Evolutionary conservation across 2,888 invertebrate genomes (phyloP).

Genomic region (Ypsolopha sequella): DNA sequence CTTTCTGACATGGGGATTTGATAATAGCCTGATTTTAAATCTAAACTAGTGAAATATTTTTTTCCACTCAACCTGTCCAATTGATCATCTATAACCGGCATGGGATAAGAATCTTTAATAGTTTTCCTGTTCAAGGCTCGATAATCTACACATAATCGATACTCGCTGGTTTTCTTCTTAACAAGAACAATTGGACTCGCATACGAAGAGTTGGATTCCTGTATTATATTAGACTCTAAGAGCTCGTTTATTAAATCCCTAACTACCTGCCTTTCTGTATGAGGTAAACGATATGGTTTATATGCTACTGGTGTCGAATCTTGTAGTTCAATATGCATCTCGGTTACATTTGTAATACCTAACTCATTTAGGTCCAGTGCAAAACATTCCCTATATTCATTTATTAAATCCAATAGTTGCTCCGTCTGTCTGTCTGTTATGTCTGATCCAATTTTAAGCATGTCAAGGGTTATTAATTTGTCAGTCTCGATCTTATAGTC

Average conservation of each 20-base stretch:
- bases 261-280: constrained; percentile 6
- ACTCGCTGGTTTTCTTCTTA: constrained; percentile 15
- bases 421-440: not conserved
- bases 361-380: not conserved
- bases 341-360: not conserved
- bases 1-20: constrained; percentile 17
- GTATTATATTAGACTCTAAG: not conserved
- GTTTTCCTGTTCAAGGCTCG: constrained; percentile 11
- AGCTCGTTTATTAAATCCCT: constrained; percentile 7
- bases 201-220: constrained; percentile 11
- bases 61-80: constrained; percentile 17
- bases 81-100: constrained; percentile 22
- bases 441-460: not conserved
- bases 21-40: constrained; percentile 20
- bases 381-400: constrained; percentile 1
- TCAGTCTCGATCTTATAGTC: not conserved
- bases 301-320: constrained; percentile 7
- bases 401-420: not conserved
- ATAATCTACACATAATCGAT: constrained; percentile 17
- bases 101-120: constrained; percentile 18
- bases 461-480: not conserved
- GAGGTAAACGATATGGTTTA: constrained; percentile 8
- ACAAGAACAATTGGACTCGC: constrained; percentile 17
- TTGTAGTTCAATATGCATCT: constrained; percentile 3
- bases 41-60: constrained; percentile 16